phyloP scores from a whole-genome alignment of 2,113 vertebrate genomes.

The Mus musculus region GRCm39 chr4:135995501-135996000 shows the following conservation, averaged over 20 bases:
- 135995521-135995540: no score
- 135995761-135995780: neutral
- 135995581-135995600: neutral
- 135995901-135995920: neutral
- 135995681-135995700: rapidly evolving
- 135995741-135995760: neutral
- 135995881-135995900: neutral
- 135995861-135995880: no score
- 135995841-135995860: neutral
- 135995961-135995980: neutral
- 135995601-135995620: neutral
- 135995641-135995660: neutral
- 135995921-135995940: no score
- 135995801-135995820: neutral
- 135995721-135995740: neutral
- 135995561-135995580: no score
- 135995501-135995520: neutral
- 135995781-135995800: neutral
- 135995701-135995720: neutral
- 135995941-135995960: neutral
- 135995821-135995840: neutral
- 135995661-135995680: neutral
- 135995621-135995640: neutral
- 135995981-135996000: rapidly evolving
- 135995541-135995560: neutral